Evolutionary conservation across 2,113 vertebrate genomes (phyloP).

Genomic region (Terrapene triunguis): DNA sequence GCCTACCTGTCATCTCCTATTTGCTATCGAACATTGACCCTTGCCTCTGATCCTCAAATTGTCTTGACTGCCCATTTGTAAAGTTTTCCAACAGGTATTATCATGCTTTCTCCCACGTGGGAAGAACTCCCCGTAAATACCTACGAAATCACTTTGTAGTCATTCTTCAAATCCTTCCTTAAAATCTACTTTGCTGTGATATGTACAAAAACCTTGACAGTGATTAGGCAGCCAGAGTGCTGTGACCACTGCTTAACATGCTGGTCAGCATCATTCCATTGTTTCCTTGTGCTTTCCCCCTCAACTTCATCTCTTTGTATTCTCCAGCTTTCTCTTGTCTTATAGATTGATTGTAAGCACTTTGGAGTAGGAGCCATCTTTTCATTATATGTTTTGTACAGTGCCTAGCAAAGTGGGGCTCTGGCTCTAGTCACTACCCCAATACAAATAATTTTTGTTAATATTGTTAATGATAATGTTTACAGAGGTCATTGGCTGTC

Average conservation of each 20-base stretch:
- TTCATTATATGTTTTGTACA: too few relatives aligned
- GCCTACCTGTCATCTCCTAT: not conserved
- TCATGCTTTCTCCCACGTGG: not conserved
- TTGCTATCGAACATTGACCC: rapidly evolving
- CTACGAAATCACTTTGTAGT: not conserved
- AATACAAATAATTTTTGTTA: too few relatives aligned
- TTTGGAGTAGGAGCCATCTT: too few relatives aligned
- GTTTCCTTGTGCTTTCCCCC: not conserved
- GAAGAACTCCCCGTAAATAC: not conserved
- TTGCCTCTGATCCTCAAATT: not conserved
- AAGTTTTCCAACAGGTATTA: not conserved
- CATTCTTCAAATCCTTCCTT: not conserved
- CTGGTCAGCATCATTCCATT: not conserved
- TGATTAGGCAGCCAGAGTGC: not conserved
- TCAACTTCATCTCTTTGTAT: too few relatives aligned
- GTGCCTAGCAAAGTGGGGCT: too few relatives aligned
- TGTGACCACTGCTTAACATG: not conserved
- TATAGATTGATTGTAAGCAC: too few relatives aligned
- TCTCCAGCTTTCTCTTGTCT: too few relatives aligned
- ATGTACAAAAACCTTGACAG: not conserved
- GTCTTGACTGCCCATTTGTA: not conserved
- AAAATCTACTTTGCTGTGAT: not conserved
- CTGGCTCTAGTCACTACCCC: too few relatives aligned
- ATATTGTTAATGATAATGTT: too few relatives aligned
- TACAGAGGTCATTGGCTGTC: too few relatives aligned